Conservation (phyloP, 2,888 invertebrate genomes). For the Stenodera caucasica region DNA sequence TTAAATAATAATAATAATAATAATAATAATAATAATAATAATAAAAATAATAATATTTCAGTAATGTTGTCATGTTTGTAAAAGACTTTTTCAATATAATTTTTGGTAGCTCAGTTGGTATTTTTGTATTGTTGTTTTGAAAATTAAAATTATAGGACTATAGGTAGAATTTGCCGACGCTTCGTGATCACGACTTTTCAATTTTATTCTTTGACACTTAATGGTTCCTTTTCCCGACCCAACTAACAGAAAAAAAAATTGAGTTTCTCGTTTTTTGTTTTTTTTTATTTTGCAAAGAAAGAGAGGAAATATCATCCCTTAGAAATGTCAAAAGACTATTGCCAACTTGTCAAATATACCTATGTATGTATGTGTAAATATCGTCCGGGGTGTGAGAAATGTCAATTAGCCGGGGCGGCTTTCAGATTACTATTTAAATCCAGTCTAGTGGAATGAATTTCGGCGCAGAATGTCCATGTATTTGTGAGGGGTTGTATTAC, state of each 20-base stretch:
- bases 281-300: background rate
- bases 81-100: background rate
- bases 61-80: background rate
- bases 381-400: conserved; percentile 43
- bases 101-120: background rate
- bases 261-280: too few species aligned
- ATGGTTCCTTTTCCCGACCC: background rate
- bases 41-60: background rate
- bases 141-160: conserved; percentile 2
- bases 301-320: background rate
- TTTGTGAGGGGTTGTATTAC: conserved; percentile 39
- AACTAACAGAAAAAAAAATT: too few species aligned
- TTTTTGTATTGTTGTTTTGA: background rate
- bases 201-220: background rate
- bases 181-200: conserved; percentile 8
- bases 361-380: too few species aligned
- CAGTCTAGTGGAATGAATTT: conserved; percentile 45
- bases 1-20: too few species aligned
- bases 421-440: conserved; percentile 41
- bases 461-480: conserved; percentile 27
- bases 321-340: background rate
- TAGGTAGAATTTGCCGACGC: background rate
- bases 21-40: too few species aligned
- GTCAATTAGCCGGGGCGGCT: conserved; percentile 45
- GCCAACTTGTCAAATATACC: conserved; percentile 41